Percentiles rank a stretch among this genome's conserved stretches.
Conservation (phyloP, 2,113 vertebrate species). For the Oryzias javanicus region DNA sequence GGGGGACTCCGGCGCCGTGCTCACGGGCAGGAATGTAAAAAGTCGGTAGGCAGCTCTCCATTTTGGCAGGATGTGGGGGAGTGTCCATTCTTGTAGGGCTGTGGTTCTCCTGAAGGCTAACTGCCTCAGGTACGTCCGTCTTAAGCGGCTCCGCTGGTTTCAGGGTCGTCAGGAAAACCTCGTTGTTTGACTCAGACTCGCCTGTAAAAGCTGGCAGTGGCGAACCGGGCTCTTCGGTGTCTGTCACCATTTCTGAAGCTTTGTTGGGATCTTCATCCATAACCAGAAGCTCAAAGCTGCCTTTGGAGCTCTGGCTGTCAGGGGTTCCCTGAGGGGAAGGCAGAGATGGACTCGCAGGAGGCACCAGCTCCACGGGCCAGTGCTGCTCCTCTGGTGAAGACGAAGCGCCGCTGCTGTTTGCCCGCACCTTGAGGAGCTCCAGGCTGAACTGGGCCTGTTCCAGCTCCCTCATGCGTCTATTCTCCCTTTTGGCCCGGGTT, state of each 20-base stretch:
- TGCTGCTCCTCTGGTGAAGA: slow-evolving; percentile 88
- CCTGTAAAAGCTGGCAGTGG: slow-evolving; percentile 26
- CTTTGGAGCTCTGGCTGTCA: slow-evolving; percentile 91
- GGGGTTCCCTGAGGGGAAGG: slow-evolving; percentile 86
- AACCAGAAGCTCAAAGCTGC: slow-evolving; percentile 88
- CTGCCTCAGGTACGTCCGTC: slow-evolving; percentile 16
- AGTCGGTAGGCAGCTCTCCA: slow-evolving; percentile 83
- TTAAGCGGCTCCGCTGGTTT: slow-evolving; percentile 21
- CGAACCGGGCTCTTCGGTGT: slow-evolving; percentile 70
- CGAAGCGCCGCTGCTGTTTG: slow-evolving; percentile 73
- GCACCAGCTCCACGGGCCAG: slow-evolving; percentile 83
- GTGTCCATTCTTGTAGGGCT: slow-evolving; percentile 31
- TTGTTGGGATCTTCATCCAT: slow-evolving; percentile 81
- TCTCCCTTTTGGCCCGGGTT: slow-evolving; percentile 93
- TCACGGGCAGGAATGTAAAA: slow-evolving; percentile 86
- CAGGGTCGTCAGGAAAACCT: slow-evolving; percentile 46
- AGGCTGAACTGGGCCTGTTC: slow-evolving; percentile 97
- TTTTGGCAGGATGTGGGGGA: slow-evolving; percentile 57
- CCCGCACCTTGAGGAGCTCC: slow-evolving; percentile 92
- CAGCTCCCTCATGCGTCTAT: slow-evolving; percentile 91
- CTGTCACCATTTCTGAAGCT: slow-evolving; percentile 64
- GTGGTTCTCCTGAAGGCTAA: slow-evolving; percentile 10
- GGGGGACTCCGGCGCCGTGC: slow-evolving; percentile 15
- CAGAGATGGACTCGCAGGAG: slow-evolving; percentile 67
- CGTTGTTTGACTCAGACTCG: slow-evolving; percentile 21